Evolutionary conservation across 2,888 invertebrate genomes (phyloP), one percentile per base, ranked within the genome.

Genomic region (Dynastes grantii): DNA sequence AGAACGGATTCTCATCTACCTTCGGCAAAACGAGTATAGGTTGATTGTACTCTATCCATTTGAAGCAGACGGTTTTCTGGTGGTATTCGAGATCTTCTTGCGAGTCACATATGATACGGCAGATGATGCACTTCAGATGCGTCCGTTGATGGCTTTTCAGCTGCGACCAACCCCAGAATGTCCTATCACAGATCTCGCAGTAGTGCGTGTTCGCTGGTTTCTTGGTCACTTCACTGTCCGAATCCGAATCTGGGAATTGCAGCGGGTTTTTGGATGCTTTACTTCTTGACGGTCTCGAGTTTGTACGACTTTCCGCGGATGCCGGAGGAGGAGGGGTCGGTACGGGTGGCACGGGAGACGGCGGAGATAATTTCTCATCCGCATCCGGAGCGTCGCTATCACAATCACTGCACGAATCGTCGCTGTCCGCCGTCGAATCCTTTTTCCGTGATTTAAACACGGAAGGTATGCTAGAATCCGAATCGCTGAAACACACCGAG

Each of bases 101-200:
- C 3, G 77, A 77, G 29, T 77, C 77, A 37, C 71, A 78, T 53
- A 73, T 73, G 27, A 75, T 78, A 5, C 75, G 73, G 51, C 81
- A 81, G 61, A 80, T 67, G 22, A 76, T 65, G 67, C 81, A 81
- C 29, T 58, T 79, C 27, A 77, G 63, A 75, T 81, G 81, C 13
- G 73, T 78, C 29, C 67, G 79, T 68, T 79, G 71, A 27, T 81
- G 81, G 9, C 68, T 67, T 2, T 71, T 68, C 22, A 81, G 37
- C 22, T 81, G 67, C 27, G 79, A 77, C 61, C 68, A 64, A 40
- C 77, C 76, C 73, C 71, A 78, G 55, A 77, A 79, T n/a, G 71
- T 71, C 61, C 77, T 63, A 61, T 79, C 77, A 67, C 79, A 79
- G 58, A 73, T 77, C 49, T 73, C 77, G 22, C 79, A 79, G 51